Conservation (phyloP, 2,888 invertebrate genomes). For the Andrena praecox region DNA sequence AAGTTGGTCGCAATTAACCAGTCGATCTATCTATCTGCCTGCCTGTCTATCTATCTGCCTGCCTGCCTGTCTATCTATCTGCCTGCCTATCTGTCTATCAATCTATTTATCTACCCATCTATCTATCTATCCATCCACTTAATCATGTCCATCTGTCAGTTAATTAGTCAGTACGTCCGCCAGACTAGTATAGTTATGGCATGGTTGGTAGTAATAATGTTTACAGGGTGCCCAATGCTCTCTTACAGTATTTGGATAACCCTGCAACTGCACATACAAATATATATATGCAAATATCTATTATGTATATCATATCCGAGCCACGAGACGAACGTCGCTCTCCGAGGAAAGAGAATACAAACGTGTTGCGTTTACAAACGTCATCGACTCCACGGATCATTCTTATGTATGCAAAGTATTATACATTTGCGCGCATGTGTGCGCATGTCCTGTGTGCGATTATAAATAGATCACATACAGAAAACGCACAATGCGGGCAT, state of each 20-base stretch:
- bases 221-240: constrained; percentile 71
- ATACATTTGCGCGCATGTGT: constrained; percentile 2
- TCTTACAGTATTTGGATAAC: constrained; percentile 85
- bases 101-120: neutral
- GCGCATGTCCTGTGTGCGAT: constrained; percentile 10
- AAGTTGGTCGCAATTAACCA: constrained; percentile 73
- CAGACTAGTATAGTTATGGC: constrained; percentile 60
- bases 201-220: constrained; percentile 62
- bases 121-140: neutral
- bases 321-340: constrained; percentile 84
- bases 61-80: no score
- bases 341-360: constrained; percentile 60
- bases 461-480: constrained; percentile 21
- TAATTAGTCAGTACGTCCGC: constrained; percentile 21
- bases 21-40: neutral
- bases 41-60: no score
- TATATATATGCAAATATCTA: constrained; percentile 51
- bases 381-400: neutral
- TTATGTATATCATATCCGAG: constrained; percentile 87
- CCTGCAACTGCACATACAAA: constrained; percentile 85
- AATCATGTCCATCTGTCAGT: constrained; percentile 5
- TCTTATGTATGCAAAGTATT: constrained; percentile 2
- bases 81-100: no score
- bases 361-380: neutral
- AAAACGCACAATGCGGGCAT: neutral